Evolutionary conservation across 2,888 invertebrate species (phyloP).

Genomic region (Protonemura montana): DNA sequence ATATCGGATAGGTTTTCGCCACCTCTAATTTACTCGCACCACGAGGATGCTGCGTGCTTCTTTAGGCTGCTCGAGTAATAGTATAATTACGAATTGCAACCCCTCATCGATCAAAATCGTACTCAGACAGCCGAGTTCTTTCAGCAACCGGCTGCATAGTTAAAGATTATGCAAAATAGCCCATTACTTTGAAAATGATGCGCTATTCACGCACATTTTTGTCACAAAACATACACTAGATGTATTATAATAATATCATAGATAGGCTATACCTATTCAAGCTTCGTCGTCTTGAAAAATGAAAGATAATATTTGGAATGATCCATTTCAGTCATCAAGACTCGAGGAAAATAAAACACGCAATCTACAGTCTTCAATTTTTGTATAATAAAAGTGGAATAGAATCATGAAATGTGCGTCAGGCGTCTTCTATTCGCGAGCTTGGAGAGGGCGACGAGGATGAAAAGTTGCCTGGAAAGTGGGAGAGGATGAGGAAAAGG

Average conservation of each 20-base stretch:
- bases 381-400: slow-evolving; percentile 1
- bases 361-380: slow-evolving; percentile 2
- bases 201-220: slow-evolving; percentile 13
- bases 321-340: slow-evolving; percentile 18
- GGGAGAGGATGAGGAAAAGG: background rate
- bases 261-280: background rate
- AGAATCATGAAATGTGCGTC: background rate
- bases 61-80: background rate
- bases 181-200: slow-evolving; percentile 27
- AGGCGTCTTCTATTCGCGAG: background rate
- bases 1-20: background rate
- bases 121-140: background rate
- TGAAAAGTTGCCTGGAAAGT: background rate
- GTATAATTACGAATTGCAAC: background rate
- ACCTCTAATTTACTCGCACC: background rate
- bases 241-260: background rate
- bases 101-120: slow-evolving; percentile 7
- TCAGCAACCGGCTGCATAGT: slow-evolving; percentile 19
- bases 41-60: background rate
- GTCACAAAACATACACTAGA: background rate
- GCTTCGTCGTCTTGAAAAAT: slow-evolving; percentile 2
- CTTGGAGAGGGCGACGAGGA: background rate
- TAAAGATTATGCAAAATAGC: slow-evolving; percentile 21
- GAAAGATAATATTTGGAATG: slow-evolving; percentile 21
- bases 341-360: slow-evolving; percentile 16